These are phyloP conservation scores for Sceloporus undulatus DNA, from an alignment of 2,113 vertebrate species.

Conservation along the genomic window DNA sequence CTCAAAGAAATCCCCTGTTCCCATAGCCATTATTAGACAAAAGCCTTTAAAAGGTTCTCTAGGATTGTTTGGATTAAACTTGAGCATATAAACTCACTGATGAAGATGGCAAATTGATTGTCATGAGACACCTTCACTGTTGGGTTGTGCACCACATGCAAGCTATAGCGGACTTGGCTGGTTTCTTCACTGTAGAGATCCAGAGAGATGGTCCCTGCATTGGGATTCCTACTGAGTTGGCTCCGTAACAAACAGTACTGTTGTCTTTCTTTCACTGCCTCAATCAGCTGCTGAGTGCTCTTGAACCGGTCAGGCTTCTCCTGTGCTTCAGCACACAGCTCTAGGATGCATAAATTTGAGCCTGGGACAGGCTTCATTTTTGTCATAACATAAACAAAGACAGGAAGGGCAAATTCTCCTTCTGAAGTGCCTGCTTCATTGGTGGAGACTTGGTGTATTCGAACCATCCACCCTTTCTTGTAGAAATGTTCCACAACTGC, in stretches of 20 bases:
- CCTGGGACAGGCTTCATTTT: conserved; percentile 86
- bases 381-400: conserved; percentile 93
- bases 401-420: conserved; percentile 84
- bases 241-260: conserved; percentile 88
- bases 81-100: conserved; percentile 83
- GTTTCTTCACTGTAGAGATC: conserved; percentile 86
- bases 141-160: conserved; percentile 90
- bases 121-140: conserved; percentile 81
- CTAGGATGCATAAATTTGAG: conserved; percentile 83
- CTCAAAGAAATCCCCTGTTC: neutral
- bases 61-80: neutral
- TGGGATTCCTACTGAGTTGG: conserved; percentile 80
- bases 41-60: neutral
- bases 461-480: conserved; percentile 88
- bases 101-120: conserved; percentile 95
- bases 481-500: conserved; percentile 89
- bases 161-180: conserved; percentile 88
- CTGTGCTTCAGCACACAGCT: conserved; percentile 89
- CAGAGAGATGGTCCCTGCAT: conserved; percentile 80
- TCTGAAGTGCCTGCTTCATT: conserved; percentile 64
- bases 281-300: conserved; percentile 77
- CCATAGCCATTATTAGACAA: neutral
- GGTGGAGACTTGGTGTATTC: conserved; percentile 87
- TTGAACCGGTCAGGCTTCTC: conserved; percentile 82
- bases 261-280: conserved; percentile 87